Base-by-base conservation (phyloP, 1,140 invertebrate species). In the Drosophila mayri region DNA sequence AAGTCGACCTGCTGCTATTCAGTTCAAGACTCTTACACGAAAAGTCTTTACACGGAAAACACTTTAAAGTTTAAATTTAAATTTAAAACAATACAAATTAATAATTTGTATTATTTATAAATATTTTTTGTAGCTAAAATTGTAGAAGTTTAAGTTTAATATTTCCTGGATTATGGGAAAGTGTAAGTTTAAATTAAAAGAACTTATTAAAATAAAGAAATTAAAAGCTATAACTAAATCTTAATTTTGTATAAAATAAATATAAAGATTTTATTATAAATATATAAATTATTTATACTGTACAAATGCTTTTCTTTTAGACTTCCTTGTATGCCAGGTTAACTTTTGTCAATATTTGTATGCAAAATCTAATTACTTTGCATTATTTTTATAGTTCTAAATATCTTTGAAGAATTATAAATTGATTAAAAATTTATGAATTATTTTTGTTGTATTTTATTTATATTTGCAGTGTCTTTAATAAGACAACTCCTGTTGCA, bases 401-500 rank as follows among this genome's bases (percentile, higher is more conserved):
- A 6, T 1, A 20, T 43, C 0, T 5, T 11, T 1, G 1, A 4
- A 20, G n/a, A 11, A 2, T 11, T 43, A 11, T 5, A 20, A 43
- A 25, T 46, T 9, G 8, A 25, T 32, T 8, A 20, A 1, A 2
- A 16, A 16, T 8, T 9, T 9, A 16, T 16, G 2, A 1, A 22
- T 6, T 16, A 1, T 14, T 10, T 16, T 57, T 38, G 16, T 28
- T 4, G 3, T 28, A 30, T 8, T 30, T 30, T 8, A 30, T 30
- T 30, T 30, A 8, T 25, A 25, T 11, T 58, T 9, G 2, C 50
- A 64, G 66, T 70, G 66, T 38, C 37, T 18, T n/a, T 70, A 70
- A 70, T 58, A 68, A 71, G 68, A 70, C 35, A 37, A 70, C 64
- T 58, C 65, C 64, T 40, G 68, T 70, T 58, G 64, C 62, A 60